phyloP scores from a whole-genome alignment of 2,797 vertebrate species.

The Sebastes aleutianus region DNA sequence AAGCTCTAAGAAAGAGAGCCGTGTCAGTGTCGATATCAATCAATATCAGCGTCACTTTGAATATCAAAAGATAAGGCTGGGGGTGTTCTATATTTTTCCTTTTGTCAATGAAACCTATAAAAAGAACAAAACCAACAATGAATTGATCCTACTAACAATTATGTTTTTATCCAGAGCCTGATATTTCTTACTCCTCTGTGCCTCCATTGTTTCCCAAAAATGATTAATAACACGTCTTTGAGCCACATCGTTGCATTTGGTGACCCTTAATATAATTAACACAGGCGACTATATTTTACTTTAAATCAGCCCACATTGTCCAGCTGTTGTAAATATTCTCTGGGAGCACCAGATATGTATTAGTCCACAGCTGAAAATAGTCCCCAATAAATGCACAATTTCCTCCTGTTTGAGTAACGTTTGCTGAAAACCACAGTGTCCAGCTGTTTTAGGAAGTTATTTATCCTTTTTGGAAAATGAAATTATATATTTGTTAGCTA shows the following conservation, averaged over 20 bases:
- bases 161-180: not conserved
- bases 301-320: not conserved
- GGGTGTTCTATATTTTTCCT: not conserved
- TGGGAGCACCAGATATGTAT: not conserved
- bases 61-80: not conserved
- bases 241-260: not conserved
- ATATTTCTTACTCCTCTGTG: not conserved
- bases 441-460: no score
- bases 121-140: not conserved
- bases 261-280: not conserved
- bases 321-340: not conserved
- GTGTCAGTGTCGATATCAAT: not conserved
- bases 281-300: not conserved
- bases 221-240: not conserved
- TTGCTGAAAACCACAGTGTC: no score
- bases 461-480: no score
- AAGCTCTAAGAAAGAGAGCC: conserved; percentile 7
- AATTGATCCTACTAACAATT: not conserved
- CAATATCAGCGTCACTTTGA: not conserved
- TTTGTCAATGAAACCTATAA: not conserved
- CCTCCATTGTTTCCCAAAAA: not conserved
- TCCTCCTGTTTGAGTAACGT: not conserved
- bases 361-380: not conserved
- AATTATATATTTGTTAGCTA: no score
- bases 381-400: not conserved